Conservation (phyloP, 1,140 invertebrate genomes). For the Procambarus clarkii region DNA sequence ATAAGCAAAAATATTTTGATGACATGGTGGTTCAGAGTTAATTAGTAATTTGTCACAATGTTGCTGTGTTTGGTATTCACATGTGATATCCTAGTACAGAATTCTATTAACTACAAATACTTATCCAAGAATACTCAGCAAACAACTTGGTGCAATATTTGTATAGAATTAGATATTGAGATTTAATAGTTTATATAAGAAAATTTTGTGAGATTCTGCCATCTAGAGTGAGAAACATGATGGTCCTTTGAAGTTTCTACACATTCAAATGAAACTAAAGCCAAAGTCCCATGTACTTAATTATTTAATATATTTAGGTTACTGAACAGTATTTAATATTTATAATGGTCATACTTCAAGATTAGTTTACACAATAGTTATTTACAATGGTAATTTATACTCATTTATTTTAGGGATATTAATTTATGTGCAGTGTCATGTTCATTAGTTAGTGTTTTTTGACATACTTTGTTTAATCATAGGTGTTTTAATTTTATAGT, state of each 20-base stretch:
- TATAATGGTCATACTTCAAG: background rate
- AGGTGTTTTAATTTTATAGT: background rate
- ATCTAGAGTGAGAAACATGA: conserved; percentile 16
- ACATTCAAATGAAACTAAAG: background rate
- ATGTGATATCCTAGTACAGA: conserved; percentile 24
- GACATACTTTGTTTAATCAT: background rate
- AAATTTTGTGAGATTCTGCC: conserved; percentile 30
- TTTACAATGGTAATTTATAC: background rate
- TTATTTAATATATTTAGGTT: conserved; percentile 21
- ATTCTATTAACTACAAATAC: conserved; percentile 44
- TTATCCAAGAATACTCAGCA: conserved; percentile 50
- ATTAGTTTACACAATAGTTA: background rate
- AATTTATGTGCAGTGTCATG: background rate
- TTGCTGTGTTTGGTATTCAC: conserved; percentile 24
- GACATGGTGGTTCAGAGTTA: background rate
- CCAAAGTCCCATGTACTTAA: conserved; percentile 27
- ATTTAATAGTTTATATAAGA: conserved; percentile 37
- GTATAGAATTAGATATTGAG: conserved; percentile 51
- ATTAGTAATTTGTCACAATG: conserved; percentile 27
- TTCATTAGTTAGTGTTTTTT: background rate
- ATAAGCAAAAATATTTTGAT: background rate
- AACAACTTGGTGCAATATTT: conserved; percentile 50
- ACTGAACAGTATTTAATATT: conserved; percentile 2
- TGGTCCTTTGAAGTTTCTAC: background rate
- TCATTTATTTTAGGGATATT: background rate